Evolutionary conservation across 2,888 invertebrate genomes (phyloP).

Genomic region (Polydesmus complanatus): DNA sequence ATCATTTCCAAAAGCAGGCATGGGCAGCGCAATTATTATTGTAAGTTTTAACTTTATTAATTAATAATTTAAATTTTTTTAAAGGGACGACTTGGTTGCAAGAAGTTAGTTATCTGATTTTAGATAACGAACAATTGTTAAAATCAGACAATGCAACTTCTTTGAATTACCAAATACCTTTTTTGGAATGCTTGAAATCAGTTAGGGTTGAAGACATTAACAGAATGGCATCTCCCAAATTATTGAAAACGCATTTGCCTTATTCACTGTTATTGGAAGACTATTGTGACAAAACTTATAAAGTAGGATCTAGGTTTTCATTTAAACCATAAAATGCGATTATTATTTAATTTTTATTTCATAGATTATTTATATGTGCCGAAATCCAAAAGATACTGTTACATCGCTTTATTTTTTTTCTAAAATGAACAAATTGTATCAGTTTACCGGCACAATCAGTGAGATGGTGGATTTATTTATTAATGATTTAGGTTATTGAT

Average conservation of each 20-base stretch:
- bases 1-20: too few species aligned
- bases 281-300: neutral
- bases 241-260: neutral
- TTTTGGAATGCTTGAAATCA: neutral
- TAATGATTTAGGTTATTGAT: too few species aligned
- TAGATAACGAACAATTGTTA: neutral
- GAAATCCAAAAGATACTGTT: neutral
- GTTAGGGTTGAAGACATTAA: neutral
- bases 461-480: too few species aligned
- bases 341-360: neutral
- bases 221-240: neutral
- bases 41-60: too few species aligned
- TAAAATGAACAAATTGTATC: too few species aligned
- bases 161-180: neutral
- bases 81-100: neutral
- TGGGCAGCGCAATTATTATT: too few species aligned
- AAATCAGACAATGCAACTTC: neutral
- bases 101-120: neutral
- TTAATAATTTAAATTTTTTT: conserved; percentile 16
- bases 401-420: neutral
- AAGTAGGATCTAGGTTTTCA: too few species aligned
- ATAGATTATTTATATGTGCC: too few species aligned
- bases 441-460: too few species aligned
- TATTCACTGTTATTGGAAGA: neutral
- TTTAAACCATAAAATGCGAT: neutral